Evolutionary conservation across 2,113 vertebrate species (phyloP), one percentile per base, ranked within the genome.

Genomic region (Tragulus kanchil): DNA sequence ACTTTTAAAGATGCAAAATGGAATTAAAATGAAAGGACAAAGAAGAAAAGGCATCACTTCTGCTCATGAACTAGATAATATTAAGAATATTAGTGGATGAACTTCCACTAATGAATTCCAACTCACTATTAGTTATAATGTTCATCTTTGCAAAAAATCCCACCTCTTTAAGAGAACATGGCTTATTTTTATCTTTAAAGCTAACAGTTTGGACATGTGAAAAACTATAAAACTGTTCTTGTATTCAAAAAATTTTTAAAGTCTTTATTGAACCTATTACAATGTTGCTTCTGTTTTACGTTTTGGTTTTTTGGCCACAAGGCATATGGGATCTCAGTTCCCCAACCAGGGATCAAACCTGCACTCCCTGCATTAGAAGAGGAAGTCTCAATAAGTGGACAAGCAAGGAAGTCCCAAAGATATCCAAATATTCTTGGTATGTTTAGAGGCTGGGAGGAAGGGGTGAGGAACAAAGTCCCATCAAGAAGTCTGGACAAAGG

Each of bases 11-110:
- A 52, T 56, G 8, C 54, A 86, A 77, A 86, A 62, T 73, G 36
- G 54, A 12, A 94, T 86, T 92, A 59, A 96, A 87, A 90, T 61
- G 56, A 94, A 96, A 59, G 45, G 50, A 81, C 21, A 48, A 84
- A 73, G 77, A 88, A 75, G 26, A 90, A 81, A 83, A 87, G 8
- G 13, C 31, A 8, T 50, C 56, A 75, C 10, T 88, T 91, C 8
- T 93, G 64, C 21, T 88, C 45, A 95, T 54, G 31, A 81, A 85
- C 10, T 82, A 48, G 79, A 50, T 42, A 85, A 86, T 36, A 36
- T 36, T 36, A 36, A 36, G 36, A 36, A 36, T 36, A 36, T 36
- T 36, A 36, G 36, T 48, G 28, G 56, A 52, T 91, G 54, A 91
- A 52, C 28, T 28, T 92, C 23, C 28, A 87, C 17, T 9, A 75